phyloP scores from a whole-genome alignment of 1,140 invertebrate genomes.

The Nebria ingens region DNA sequence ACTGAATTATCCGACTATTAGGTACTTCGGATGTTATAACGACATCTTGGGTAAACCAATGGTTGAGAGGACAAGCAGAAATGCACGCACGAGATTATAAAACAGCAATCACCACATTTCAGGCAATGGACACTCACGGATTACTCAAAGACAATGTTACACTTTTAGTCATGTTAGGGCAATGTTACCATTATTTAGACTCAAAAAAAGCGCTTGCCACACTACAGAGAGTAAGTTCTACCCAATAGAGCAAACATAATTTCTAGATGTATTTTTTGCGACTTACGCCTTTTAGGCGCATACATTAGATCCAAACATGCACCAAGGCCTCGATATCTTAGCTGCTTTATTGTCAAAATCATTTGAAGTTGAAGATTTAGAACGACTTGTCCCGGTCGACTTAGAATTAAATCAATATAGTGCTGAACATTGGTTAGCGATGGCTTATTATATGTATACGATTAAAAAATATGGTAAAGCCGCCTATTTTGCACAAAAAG shows the following conservation, averaged over 20 bases:
- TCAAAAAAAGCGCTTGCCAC: slow-evolving; percentile 30
- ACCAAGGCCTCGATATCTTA: slow-evolving; percentile 26
- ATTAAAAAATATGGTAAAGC: slow-evolving; percentile 30
- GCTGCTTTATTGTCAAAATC: slow-evolving; percentile 21
- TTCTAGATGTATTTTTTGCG: too few species aligned
- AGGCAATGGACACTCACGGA: slow-evolving; percentile 48
- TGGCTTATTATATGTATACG: slow-evolving; percentile 29
- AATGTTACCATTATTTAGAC: slow-evolving; percentile 52
- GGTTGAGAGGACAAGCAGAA: slow-evolving; percentile 59
- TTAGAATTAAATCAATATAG: slow-evolving; percentile 23
- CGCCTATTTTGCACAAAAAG: slow-evolving; percentile 35
- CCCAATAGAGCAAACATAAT: too few species aligned
- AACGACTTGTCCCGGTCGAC: slow-evolving; percentile 21
- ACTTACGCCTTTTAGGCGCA: slow-evolving; percentile 22
- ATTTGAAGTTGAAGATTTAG: slow-evolving; percentile 23
- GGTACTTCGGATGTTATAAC: slow-evolving; percentile 33
- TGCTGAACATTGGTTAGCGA: slow-evolving; percentile 30
- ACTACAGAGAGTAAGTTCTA: slow-evolving; percentile 33
- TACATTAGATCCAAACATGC: slow-evolving; percentile 27
- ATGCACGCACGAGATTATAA: slow-evolving; percentile 52
- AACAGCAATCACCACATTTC: slow-evolving; percentile 48
- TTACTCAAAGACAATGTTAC: slow-evolving; percentile 54
- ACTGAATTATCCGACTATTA: neutral
- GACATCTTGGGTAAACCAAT: slow-evolving; percentile 46
- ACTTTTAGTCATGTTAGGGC: slow-evolving; percentile 51